Conservation (phyloP, 2,113 vertebrate genomes). For the Cryptomyrus ogoouensis region DNA sequence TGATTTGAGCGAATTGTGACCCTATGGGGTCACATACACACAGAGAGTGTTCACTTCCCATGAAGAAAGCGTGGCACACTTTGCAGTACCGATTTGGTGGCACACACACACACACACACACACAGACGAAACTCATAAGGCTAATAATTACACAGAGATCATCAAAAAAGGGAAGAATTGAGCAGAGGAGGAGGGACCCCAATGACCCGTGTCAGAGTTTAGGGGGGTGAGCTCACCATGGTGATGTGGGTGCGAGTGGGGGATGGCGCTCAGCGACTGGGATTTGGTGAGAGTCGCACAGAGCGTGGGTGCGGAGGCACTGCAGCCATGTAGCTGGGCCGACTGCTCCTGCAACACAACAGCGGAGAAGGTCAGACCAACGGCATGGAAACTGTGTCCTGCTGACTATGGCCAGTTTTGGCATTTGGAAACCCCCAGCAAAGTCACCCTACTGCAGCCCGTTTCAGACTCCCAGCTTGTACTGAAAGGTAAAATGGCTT, state of each 20-base stretch:
- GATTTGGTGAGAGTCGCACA: conserved; percentile 19
- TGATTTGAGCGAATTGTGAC: not conserved
- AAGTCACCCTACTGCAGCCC: not conserved
- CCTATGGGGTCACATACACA: not conserved
- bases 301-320: conserved; percentile 35
- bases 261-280: conserved; percentile 1
- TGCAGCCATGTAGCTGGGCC: conserved; percentile 26
- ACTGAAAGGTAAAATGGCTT: not conserved
- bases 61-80: not conserved
- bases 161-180: not conserved
- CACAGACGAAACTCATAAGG: not conserved
- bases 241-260: conserved; percentile 18
- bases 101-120: not conserved
- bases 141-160: not conserved
- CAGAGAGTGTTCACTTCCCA: not conserved
- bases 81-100: not conserved
- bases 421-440: not conserved
- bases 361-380: not conserved
- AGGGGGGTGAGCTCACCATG: not conserved
- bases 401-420: not conserved
- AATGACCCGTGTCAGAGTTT: not conserved
- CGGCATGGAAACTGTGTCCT: not conserved
- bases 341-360: conserved; percentile 29
- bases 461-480: not conserved
- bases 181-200: not conserved